Conservation (phyloP, 2,797 vertebrate species). For the Gallinago nigripennis region DNA sequence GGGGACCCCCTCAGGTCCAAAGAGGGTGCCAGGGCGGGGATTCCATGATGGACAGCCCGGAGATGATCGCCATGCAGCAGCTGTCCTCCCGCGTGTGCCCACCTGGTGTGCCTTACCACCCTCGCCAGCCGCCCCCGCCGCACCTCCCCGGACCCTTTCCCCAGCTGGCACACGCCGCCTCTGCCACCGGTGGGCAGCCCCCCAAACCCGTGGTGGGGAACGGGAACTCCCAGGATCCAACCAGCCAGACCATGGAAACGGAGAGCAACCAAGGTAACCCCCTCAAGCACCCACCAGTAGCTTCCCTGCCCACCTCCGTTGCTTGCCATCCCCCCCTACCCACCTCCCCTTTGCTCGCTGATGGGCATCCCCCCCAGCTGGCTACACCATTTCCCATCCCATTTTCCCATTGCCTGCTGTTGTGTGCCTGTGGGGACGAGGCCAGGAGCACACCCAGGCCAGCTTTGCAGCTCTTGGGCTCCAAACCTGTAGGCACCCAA, state of each 20-base stretch:
- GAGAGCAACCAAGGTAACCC: slow-evolving; percentile 69
- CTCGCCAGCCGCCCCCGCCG: slow-evolving; percentile 73
- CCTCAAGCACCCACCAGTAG: accelerated
- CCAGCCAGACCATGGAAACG: slow-evolving; percentile 42
- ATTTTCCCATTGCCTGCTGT: accelerated
- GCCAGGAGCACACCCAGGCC: background rate
- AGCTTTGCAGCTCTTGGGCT: background rate
- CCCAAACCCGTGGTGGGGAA: slow-evolving; percentile 55
- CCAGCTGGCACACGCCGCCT: slow-evolving; percentile 60
- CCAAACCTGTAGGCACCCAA: background rate
- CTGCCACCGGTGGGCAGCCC: background rate
- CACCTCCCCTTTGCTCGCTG: background rate
- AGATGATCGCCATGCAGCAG: slow-evolving; percentile 99
- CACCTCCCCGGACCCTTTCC: slow-evolving; percentile 71
- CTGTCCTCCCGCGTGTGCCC: slow-evolving; percentile 90
- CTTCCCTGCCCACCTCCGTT: background rate
- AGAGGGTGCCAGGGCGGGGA: slow-evolving; percentile 76
- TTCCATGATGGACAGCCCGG: slow-evolving; percentile 98
- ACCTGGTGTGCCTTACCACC: slow-evolving; percentile 79
- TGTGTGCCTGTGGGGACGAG: accelerated
- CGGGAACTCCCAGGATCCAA: slow-evolving; percentile 37
- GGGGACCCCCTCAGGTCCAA: slow-evolving; percentile 57
- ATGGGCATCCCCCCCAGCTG: background rate
- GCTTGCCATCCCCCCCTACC: accelerated
- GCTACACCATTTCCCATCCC: accelerated